Percentiles rank a stretch among this genome's conserved stretches.
phyloP scores from a whole-genome alignment of 23 tunicate genomes.

The Botrylloides violaceus region DNA sequence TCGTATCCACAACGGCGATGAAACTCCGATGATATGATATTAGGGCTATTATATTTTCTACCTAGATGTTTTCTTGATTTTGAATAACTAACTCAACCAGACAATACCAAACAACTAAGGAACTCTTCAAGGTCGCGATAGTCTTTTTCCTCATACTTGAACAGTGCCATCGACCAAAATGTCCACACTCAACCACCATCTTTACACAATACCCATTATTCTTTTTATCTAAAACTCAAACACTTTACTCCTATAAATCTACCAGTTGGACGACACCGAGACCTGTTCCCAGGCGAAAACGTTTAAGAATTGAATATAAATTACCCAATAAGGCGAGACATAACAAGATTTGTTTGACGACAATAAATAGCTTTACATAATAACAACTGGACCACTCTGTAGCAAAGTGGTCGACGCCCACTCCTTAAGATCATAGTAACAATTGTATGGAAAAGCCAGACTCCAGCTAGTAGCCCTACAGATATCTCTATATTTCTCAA shows the following conservation, averaged over 20 bases:
- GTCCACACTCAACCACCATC: background rate
- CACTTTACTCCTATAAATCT: background rate
- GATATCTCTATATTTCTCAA: too few relatives aligned
- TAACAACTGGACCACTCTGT: background rate
- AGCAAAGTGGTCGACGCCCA: too few relatives aligned
- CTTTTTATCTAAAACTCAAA: background rate
- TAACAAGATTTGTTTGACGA: background rate
- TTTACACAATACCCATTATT: background rate
- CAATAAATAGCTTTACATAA: background rate
- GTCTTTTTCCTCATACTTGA: background rate
- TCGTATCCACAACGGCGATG: too few relatives aligned
- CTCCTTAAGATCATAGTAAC: too few relatives aligned
- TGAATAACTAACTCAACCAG: too few relatives aligned
- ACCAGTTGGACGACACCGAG: background rate
- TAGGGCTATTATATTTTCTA: too few relatives aligned
- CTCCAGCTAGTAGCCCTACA: too few relatives aligned
- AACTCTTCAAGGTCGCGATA: too few relatives aligned
- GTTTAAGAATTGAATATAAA: background rate
- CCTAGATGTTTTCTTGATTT: too few relatives aligned
- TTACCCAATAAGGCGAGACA: background rate
- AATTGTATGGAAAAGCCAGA: too few relatives aligned
- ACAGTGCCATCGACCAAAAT: background rate
- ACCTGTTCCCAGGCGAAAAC: background rate
- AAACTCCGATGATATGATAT: too few relatives aligned
- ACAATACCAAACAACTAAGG: too few relatives aligned